phyloP scores from a whole-genome alignment of 1,140 invertebrate genomes.

The Pseudoatta argentina region DNA sequence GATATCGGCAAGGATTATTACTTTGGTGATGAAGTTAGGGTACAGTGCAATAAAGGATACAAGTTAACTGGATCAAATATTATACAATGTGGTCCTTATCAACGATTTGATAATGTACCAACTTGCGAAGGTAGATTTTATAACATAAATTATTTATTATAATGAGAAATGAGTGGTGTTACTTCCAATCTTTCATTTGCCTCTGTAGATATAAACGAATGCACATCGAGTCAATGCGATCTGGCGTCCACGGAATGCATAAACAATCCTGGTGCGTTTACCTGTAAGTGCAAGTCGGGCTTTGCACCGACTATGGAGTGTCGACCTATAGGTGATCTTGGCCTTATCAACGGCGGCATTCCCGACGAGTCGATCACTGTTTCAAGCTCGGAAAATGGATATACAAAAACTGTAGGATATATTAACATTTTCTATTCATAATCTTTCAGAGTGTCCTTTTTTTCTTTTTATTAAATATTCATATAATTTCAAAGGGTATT shows the following conservation, averaged over 20 bases:
- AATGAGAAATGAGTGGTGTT: not conserved
- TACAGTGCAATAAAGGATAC: constrained; percentile 97
- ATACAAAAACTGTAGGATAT: constrained; percentile 90
- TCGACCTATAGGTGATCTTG: constrained; percentile 94
- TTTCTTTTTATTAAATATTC: not conserved
- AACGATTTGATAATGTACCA: constrained; percentile 94
- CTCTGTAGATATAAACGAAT: constrained; percentile 95
- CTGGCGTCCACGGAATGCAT: constrained; percentile 96
- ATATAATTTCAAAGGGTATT: constrained; percentile 87
- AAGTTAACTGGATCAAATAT: constrained; percentile 94
- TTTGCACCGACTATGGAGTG: constrained; percentile 96
- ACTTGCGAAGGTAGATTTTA: constrained; percentile 90
- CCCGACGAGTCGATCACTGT: constrained; percentile 95
- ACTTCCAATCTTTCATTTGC: not conserved
- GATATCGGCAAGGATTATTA: constrained; percentile 92
- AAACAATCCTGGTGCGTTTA: constrained; percentile 96
- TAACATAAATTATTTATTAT: constrained; percentile 13
- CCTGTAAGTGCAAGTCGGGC: constrained; percentile 95
- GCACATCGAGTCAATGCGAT: constrained; percentile 95
- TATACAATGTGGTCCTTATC: constrained; percentile 94
- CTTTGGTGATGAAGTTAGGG: constrained; percentile 96
- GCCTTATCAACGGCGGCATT: constrained; percentile 95
- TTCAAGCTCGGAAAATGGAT: constrained; percentile 93
- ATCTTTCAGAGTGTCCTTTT: not conserved
- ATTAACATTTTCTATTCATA: not conserved